Evolutionary conservation across 2,113 vertebrate genomes (phyloP).

Genomic region (Asarcornis scutulata): DNA sequence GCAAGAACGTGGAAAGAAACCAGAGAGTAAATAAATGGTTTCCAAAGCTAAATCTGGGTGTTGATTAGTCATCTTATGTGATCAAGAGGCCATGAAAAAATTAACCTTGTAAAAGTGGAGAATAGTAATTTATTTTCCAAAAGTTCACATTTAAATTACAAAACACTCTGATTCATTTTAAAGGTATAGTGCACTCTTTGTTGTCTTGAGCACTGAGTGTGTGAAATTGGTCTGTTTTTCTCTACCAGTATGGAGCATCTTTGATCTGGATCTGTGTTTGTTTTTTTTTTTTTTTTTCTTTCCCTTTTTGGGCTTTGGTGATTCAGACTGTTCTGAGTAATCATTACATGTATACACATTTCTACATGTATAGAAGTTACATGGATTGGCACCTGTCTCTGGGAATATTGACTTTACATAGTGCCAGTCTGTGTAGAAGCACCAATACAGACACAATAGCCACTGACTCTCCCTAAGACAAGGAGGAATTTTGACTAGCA

Average conservation of each 20-base stretch:
- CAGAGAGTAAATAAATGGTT: constrained; percentile 22
- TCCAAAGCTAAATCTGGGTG: background rate
- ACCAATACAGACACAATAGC: background rate
- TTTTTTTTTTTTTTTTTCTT: background rate
- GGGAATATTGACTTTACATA: background rate
- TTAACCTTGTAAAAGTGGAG: background rate
- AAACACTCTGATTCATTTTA: background rate
- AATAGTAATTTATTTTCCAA: constrained; percentile 15
- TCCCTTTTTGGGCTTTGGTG: background rate
- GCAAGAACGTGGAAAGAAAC: background rate
- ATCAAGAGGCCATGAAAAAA: constrained; percentile 3
- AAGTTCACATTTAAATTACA: background rate
- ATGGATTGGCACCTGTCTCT: background rate
- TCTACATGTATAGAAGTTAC: background rate
- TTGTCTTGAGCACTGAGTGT: background rate
- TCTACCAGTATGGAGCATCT: background rate
- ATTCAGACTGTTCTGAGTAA: background rate
- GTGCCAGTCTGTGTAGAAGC: background rate
- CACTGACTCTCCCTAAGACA: background rate
- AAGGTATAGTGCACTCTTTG: background rate
- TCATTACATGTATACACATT: background rate
- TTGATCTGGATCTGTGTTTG: background rate
- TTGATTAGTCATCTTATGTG: constrained; percentile 8
- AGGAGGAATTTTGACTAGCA: background rate
- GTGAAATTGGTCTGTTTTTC: background rate